Percentiles rank a stretch among this genome's conserved stretches.
Evolutionary conservation across 30 jellyfish, hydroid and myxozoan genomes (phyloP).

Genomic region (Nemopilema nomurai): DNA sequence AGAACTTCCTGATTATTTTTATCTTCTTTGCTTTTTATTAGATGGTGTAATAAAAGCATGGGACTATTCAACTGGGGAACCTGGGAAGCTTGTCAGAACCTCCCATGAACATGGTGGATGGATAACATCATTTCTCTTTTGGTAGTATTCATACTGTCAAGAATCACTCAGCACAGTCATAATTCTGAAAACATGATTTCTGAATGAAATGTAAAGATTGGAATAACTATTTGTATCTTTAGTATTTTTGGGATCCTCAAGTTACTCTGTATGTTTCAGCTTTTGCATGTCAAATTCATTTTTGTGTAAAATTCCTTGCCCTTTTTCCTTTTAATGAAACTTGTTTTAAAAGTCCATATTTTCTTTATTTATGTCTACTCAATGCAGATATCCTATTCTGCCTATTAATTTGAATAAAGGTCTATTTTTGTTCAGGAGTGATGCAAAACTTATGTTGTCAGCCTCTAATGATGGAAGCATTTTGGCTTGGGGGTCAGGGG

Average conservation of each 20-base stretch:
- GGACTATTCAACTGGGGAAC: conserved; percentile 89
- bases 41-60: conserved; percentile 89
- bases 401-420: background rate
- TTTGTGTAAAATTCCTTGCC: too few species aligned
- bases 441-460: conserved; percentile 80
- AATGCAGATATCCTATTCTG: background rate
- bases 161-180: background rate
- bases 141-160: conserved; percentile 35
- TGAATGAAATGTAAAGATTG: too few species aligned
- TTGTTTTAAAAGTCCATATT: too few species aligned
- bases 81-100: conserved; percentile 70
- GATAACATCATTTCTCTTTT: conserved; percentile 76
- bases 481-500: conserved; percentile 93
- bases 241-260: too few species aligned
- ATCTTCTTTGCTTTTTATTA: background rate
- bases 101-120: conserved; percentile 91
- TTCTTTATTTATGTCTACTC: too few species aligned
- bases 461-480: conserved; percentile 83
- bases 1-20: background rate
- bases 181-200: too few species aligned
- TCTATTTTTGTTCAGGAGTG: conserved; percentile 59
- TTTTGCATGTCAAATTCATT: too few species aligned
- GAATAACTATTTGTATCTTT: too few species aligned
- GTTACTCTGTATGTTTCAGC: too few species aligned
- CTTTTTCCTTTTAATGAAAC: too few species aligned